Percentiles rank a stretch among this genome's conserved stretches.
These are phyloP conservation scores for Conger conger DNA, from an alignment of 2,113 vertebrate species.

Conservation along the genomic window DNA sequence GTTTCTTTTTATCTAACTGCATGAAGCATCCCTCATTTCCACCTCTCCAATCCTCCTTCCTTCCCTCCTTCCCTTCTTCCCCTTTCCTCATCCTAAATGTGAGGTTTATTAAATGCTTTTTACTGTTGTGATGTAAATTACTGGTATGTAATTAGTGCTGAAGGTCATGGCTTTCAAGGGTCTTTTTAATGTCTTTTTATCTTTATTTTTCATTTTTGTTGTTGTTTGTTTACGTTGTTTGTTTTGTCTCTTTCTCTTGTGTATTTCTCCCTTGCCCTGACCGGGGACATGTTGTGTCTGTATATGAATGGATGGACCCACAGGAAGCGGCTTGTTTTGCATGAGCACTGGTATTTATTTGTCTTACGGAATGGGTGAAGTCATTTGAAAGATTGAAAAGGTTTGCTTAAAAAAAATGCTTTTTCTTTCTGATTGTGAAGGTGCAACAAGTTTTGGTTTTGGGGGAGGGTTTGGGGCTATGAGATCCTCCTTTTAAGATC, in stretches of 20 bases:
- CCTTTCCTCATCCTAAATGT: conserved; percentile 19
- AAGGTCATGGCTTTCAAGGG: conserved; percentile 17
- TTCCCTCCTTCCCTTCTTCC: neutral
- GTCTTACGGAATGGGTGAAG: conserved; percentile 25
- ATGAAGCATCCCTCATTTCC: conserved; percentile 11
- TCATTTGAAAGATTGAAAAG: conserved; percentile 21
- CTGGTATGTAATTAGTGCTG: conserved; percentile 23
- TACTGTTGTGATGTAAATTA: conserved; percentile 37
- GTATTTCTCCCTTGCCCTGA: conserved; percentile 4
- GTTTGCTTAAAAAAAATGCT: neutral
- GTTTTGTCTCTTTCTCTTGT: neutral
- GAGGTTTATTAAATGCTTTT: conserved; percentile 38
- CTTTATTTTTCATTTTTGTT: conserved; percentile 18
- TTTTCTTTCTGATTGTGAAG: neutral
- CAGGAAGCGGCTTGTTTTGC: conserved; percentile 1
- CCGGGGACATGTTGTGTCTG: conserved; percentile 1
- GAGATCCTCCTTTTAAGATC: neutral
- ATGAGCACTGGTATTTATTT: conserved; percentile 30
- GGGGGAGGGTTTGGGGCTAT: neutral
- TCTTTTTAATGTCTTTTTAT: conserved; percentile 28
- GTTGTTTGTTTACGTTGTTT: neutral
- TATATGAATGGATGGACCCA: conserved; percentile 14
- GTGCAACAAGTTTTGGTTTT: conserved; percentile 11
- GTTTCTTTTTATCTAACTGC: conserved; percentile 29
- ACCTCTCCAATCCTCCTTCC: neutral